phyloP scores from a whole-genome alignment of 2,113 vertebrate genomes.

The Pagrus major region DNA sequence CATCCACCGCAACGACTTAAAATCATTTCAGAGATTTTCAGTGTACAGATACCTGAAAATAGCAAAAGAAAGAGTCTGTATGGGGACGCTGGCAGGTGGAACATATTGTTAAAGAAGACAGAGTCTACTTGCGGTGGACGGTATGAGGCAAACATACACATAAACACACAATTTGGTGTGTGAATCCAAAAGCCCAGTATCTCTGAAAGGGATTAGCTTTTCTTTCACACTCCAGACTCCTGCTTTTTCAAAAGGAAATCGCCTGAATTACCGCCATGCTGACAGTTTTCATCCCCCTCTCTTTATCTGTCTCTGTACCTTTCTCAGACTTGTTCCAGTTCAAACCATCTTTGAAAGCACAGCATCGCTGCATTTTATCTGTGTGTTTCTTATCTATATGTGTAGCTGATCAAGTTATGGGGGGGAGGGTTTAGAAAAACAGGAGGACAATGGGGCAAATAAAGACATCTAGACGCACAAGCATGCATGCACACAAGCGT shows the following conservation, averaged over 20 bases:
- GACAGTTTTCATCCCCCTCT: neutral
- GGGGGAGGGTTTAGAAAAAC: neutral
- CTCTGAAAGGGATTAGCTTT: conserved; percentile 4
- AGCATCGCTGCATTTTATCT: neutral
- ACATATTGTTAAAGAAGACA: neutral
- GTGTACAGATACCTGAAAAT: neutral
- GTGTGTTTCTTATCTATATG: conserved; percentile 14
- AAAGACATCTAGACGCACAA: neutral
- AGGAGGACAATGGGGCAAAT: neutral
- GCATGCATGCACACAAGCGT: neutral
- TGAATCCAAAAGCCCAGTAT: neutral
- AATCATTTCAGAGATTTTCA: neutral
- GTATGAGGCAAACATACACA: neutral
- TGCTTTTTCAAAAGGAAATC: conserved; percentile 34
- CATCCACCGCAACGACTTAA: neutral
- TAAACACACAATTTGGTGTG: neutral
- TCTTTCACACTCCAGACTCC: conserved; percentile 18
- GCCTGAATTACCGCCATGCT: neutral
- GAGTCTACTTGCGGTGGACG: neutral
- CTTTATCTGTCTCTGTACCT: neutral
- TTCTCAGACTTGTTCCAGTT: conserved; percentile 9
- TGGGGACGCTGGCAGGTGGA: neutral
- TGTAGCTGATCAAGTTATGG: neutral
- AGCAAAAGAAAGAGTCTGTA: neutral
- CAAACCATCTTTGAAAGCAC: conserved; percentile 23